Evolutionary conservation across 2,797 vertebrate species (phyloP), one percentile per base, ranked within the genome.

Genomic region (Sparus aurata): DNA sequence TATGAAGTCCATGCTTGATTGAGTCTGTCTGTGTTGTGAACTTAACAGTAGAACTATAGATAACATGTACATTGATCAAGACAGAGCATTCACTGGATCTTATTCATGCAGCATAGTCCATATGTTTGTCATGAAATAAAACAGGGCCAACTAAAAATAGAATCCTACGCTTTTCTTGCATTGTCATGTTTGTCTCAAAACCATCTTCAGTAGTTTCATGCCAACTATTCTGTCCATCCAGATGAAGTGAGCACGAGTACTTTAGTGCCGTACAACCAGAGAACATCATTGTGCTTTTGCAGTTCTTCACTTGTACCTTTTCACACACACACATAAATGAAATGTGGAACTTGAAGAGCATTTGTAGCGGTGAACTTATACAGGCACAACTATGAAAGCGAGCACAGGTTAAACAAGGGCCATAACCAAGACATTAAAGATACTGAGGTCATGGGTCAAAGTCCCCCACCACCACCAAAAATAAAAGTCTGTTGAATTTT

Each of bases 101-200:
- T 75, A 69, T 64, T 87, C 90, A 86, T 91, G 90, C 92, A 92
- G 76, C 79, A 81, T 54, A 66, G 58, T 70, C 57, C 71, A 59
- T n/a, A 61, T 75, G 71, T 78, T 71, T 71, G 74, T 75, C 73
- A 75, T 81, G 71, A 71, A 22, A 78, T 45, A 79, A 67, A 82
- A 77, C 25, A 47, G 53, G 72, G 55, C n/a, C 53, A 80, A 75
- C 57, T 67, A 49, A 16, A 82, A 73, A 47, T 12, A 20, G 41
- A 68, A 65, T 15, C 23, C 16, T 2, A 54, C 50, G 30, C 17
- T 34, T 64, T 55, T 34, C 18, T 65, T 75, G 34, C 69, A 64
- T 83, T 60, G 55, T 50, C 53, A 47, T 43, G 54, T 69, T 84
- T 75, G 61, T 89, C 78, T 57, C 69, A 77, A 80, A 89, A 68